Evolutionary conservation across 1,140 invertebrate genomes (phyloP).

Genomic region (Drosophila melanica): DNA sequence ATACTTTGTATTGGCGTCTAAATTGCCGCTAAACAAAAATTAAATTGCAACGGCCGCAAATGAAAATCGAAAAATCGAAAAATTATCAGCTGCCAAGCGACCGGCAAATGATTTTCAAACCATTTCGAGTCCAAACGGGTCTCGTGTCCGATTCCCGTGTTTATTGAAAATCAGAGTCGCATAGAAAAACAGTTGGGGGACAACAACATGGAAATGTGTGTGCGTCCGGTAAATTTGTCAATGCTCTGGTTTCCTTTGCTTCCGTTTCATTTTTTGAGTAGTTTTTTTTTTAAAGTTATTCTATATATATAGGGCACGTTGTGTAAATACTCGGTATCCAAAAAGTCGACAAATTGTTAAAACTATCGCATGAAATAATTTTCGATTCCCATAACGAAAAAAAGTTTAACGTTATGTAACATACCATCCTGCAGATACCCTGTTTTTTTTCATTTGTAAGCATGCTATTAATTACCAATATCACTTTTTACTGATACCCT

Average conservation of each 20-base stretch:
- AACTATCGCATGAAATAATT: constrained; percentile 59
- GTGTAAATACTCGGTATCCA: constrained; percentile 42
- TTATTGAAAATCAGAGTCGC: constrained; percentile 41
- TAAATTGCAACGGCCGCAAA: constrained; percentile 56
- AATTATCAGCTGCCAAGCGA: constrained; percentile 59
- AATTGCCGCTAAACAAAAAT: constrained; percentile 63
- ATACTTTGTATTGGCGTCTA: constrained; percentile 24
- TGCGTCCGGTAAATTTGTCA: constrained; percentile 56
- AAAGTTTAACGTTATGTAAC: constrained; percentile 6
- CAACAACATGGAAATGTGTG: constrained; percentile 44
- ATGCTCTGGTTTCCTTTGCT: constrained; percentile 45
- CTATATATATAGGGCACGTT: constrained; percentile 13
- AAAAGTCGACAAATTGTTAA: constrained; percentile 64
- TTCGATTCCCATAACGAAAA: constrained; percentile 33
- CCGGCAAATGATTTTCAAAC: constrained; percentile 45
- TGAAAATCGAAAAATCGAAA: constrained; percentile 67
- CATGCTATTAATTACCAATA: no score
- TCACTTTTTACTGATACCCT: no score
- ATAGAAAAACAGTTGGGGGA: constrained; percentile 15
- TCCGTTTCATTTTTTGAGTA: constrained; percentile 30
- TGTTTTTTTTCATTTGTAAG: neutral
- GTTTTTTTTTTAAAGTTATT: constrained; percentile 15
- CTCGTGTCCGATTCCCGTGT: constrained; percentile 18
- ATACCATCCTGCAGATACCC: neutral
- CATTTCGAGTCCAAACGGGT: neutral